These are phyloP conservation scores for Lasiurus borealis DNA, from an alignment of 2,113 vertebrate genomes.

Conservation along the genomic window DNA sequence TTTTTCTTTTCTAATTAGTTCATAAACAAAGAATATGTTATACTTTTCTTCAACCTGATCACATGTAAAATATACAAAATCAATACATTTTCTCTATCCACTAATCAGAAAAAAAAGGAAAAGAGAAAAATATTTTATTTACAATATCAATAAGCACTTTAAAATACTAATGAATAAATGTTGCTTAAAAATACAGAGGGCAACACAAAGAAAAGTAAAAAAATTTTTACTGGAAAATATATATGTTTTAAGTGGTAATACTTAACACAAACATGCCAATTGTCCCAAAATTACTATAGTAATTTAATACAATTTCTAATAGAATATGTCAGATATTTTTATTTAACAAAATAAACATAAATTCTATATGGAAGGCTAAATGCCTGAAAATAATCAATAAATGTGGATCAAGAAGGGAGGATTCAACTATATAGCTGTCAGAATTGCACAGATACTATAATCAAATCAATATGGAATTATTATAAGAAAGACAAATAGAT, in stretches of 20 bases:
- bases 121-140: slow-evolving; percentile 40
- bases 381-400: not conserved
- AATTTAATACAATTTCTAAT: slow-evolving; percentile 39
- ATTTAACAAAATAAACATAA: slow-evolving; percentile 51
- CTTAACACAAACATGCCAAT: not conserved
- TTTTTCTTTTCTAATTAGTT: not conserved
- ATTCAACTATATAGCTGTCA: not conserved
- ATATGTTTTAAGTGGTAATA: not conserved
- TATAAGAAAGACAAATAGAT: not conserved
- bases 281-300: slow-evolving; percentile 41
- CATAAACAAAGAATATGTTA: slow-evolving; percentile 11
- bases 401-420: not conserved
- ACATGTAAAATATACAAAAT: slow-evolving; percentile 48
- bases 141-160: slow-evolving; percentile 37
- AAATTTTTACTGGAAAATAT: slow-evolving; percentile 10
- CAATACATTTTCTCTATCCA: not conserved
- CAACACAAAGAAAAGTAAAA: not conserved
- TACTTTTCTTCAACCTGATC: slow-evolving; percentile 22
- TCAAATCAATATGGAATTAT: not conserved
- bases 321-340: slow-evolving; percentile 34
- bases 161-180: slow-evolving; percentile 60
- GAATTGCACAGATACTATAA: not conserved
- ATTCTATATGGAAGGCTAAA: not conserved
- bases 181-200: slow-evolving; percentile 5
- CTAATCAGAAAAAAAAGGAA: slow-evolving; percentile 37